phyloP scores from a whole-genome alignment of 2,113 vertebrate species.

The Atlantisia rogersi region DNA sequence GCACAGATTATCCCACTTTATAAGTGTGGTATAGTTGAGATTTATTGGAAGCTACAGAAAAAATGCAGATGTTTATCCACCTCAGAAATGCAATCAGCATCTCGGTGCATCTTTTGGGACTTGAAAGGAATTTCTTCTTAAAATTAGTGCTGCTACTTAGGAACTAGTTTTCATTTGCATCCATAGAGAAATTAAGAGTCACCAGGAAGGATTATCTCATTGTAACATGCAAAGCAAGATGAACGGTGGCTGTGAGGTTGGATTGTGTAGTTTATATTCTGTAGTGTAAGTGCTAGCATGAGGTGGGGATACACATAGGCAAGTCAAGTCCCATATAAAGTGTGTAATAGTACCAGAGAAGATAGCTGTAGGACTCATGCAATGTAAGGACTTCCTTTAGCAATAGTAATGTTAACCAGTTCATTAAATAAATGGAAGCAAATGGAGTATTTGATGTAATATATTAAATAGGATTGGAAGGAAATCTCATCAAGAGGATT shows the following conservation, averaged over 20 bases:
- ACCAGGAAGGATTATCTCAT: not conserved
- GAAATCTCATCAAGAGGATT: not conserved
- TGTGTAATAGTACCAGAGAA: not conserved
- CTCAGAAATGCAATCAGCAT: not conserved
- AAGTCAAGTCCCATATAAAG: not conserved
- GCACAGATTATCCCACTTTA: not conserved
- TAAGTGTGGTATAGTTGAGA: not conserved
- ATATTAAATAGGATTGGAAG: not conserved
- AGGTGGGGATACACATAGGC: not conserved
- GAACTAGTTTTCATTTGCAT: not conserved
- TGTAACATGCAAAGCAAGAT: not conserved
- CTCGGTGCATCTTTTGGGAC: not conserved
- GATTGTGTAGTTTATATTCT: not conserved
- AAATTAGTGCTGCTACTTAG: not conserved
- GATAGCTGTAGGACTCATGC: not conserved
- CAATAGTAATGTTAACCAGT: not conserved
- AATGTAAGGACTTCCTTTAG: not conserved
- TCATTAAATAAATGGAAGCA: not conserved
- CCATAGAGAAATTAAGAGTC: not conserved
- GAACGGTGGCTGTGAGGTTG: not conserved
- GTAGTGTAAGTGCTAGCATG: not conserved
- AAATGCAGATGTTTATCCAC: not conserved
- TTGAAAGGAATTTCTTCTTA: not conserved
- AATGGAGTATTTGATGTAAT: not conserved
- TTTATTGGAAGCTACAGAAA: not conserved